Percentiles rank a stretch among this genome's conserved stretches.
phyloP scores from a whole-genome alignment of 2,888 invertebrate species.

The Bugula neritina region DNA sequence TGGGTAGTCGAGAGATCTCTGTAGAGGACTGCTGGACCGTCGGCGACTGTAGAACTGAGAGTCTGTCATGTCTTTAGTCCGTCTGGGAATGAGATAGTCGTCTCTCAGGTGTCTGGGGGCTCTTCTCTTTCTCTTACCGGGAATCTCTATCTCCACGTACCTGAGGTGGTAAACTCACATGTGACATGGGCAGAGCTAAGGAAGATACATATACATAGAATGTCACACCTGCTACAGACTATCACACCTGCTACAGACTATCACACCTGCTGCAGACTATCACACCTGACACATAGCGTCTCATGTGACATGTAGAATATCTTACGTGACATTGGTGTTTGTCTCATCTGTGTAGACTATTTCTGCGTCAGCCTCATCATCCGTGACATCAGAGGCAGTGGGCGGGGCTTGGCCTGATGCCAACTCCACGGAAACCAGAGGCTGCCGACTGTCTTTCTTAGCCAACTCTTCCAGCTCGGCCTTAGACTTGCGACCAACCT shows the following conservation, averaged over 20 bases:
- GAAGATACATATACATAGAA: too few species aligned
- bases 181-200: too few species aligned
- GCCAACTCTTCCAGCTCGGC: constrained; percentile 30
- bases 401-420: constrained; percentile 25
- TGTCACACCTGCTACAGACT: too few species aligned
- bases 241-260: too few species aligned
- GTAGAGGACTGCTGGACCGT: neutral
- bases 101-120: constrained; percentile 10
- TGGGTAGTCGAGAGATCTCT: constrained; percentile 28
- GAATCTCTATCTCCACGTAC: constrained; percentile 19
- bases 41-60: neutral
- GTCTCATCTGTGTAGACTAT: constrained; percentile 15
- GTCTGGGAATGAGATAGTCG: neutral
- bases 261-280: too few species aligned
- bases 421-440: neutral
- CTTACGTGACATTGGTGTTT: neutral
- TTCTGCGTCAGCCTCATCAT: constrained; percentile 31
- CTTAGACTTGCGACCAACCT: constrained; percentile 37
- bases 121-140: neutral
- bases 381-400: constrained; percentile 11
- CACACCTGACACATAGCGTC: too few species aligned
- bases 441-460: constrained; percentile 29
- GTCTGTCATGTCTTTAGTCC: constrained; percentile 8
- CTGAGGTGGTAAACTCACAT: neutral
- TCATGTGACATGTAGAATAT: too few species aligned